Evolutionary conservation across 2,113 vertebrate species (phyloP).

Genomic region (Strix aluco): DNA sequence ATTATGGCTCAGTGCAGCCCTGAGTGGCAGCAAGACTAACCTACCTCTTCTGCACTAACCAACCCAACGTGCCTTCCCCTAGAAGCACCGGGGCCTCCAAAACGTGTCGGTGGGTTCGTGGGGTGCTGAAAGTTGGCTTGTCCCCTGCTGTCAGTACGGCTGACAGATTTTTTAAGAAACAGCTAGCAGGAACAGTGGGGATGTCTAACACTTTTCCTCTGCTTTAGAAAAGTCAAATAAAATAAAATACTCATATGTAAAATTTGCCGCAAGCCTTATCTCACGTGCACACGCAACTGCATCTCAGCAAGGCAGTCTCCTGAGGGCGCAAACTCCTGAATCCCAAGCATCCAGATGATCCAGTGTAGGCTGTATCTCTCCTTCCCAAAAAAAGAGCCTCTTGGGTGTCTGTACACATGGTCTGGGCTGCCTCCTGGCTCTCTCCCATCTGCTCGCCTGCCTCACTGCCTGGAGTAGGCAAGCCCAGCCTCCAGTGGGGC

Average conservation of each 20-base stretch:
- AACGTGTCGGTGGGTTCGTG: fast-evolving
- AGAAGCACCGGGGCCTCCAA: not conserved
- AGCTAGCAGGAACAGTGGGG: not conserved
- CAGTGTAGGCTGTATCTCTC: not conserved
- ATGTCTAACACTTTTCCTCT: not conserved
- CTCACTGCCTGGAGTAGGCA: not conserved
- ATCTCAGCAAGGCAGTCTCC: not conserved
- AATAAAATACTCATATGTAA: not conserved
- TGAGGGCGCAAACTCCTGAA: not conserved
- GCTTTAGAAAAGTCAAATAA: not conserved
- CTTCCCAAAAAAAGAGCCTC: not conserved
- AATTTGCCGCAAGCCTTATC: not conserved
- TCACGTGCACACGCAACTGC: not conserved
- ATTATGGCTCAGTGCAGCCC: not conserved
- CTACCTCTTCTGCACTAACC: not conserved
- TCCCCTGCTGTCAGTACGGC: not conserved
- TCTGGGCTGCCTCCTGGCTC: not conserved
- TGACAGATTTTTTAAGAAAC: not conserved
- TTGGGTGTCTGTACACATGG: not conserved
- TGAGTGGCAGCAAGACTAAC: not conserved
- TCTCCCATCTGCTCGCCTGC: not conserved
- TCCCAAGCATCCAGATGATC: not conserved
- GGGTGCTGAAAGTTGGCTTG: not conserved
- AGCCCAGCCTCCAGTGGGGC: not conserved
- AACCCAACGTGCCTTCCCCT: fast-evolving